Percentiles rank a stretch among this genome's conserved stretches.
Conservation (phyloP, 2,113 vertebrate genomes). For the Aix galericulata region DNA sequence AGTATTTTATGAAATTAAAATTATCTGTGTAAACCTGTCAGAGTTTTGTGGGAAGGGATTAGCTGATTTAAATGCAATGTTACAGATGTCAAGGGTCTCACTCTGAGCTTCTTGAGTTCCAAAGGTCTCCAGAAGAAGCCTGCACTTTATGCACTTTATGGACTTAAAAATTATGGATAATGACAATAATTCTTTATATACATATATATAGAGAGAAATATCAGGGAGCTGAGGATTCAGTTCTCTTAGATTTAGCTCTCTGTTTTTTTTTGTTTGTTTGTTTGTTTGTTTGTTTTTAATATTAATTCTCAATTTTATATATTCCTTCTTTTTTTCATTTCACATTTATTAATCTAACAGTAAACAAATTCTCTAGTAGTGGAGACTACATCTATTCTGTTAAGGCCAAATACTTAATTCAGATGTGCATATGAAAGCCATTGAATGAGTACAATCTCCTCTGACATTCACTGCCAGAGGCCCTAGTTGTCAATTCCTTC, state of each 20-base stretch:
- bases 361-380: background rate
- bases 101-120: background rate
- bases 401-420: constrained; percentile 22
- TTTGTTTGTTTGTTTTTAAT: background rate
- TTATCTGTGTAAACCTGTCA: background rate
- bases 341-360: background rate
- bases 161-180: background rate
- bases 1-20: background rate
- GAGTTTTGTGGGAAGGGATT: background rate
- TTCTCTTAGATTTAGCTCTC: too few relatives aligned
- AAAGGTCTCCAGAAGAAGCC: background rate
- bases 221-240: background rate
- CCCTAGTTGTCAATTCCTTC: background rate
- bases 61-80: background rate
- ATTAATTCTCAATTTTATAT: background rate
- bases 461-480: constrained; percentile 33
- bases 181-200: background rate
- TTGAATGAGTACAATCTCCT: background rate
- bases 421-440: background rate
- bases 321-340: background rate
- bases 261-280: background rate
- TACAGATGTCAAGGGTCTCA: background rate
- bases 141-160: background rate
- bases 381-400: background rate
- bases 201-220: background rate